Evolutionary conservation across 1,140 invertebrate species (phyloP).

Genomic region (Trichonephila clavipes): DNA sequence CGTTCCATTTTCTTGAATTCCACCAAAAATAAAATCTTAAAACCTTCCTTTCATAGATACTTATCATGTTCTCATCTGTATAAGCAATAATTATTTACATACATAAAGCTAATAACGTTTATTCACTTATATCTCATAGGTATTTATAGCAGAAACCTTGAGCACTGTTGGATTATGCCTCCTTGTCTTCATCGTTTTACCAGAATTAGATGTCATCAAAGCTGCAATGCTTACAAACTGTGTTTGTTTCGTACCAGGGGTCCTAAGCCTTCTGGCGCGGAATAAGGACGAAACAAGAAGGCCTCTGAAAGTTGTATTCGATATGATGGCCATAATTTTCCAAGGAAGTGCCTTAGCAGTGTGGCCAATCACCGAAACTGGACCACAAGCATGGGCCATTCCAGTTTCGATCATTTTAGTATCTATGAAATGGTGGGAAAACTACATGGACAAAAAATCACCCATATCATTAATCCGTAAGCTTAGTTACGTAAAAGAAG

Average conservation of each 20-base stretch:
- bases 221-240: conserved; percentile 80
- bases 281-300: conserved; percentile 68
- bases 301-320: conserved; percentile 78
- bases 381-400: conserved; percentile 80
- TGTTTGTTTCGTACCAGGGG: conserved; percentile 80
- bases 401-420: conserved; percentile 82
- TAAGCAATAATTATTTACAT: background rate
- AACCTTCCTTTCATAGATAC: background rate
- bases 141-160: conserved; percentile 80
- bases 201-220: conserved; percentile 81
- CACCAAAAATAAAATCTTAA: no score
- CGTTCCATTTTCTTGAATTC: background rate
- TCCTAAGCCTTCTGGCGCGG: conserved; percentile 78
- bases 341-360: conserved; percentile 93
- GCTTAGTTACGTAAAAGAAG: conserved; percentile 90
- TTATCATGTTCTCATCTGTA: no score
- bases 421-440: conserved; percentile 83
- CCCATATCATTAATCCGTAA: conserved; percentile 85
- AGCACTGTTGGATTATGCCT: conserved; percentile 81
- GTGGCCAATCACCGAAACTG: conserved; percentile 85
- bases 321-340: conserved; percentile 79
- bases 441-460: conserved; percentile 82
- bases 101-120: background rate
- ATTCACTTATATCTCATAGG: conserved; percentile 49
- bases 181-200: conserved; percentile 81